Conservation (phyloP, 2,888 invertebrate genomes). For the Yponomeuta evonymella region DNA sequence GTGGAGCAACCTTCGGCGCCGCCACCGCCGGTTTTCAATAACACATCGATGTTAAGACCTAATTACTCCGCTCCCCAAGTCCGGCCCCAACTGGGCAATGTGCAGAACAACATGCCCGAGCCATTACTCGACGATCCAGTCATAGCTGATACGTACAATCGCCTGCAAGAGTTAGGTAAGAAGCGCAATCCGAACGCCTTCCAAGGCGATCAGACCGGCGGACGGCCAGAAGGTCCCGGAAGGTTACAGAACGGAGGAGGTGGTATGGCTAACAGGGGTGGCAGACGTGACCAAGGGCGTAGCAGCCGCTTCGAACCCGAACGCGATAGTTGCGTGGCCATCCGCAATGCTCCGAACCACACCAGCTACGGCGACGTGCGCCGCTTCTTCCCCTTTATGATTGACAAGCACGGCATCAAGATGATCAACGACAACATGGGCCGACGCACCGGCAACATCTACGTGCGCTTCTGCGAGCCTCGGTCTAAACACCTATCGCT, state of each 20-base stretch:
- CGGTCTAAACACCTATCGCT: conserved; percentile 84
- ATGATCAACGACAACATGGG: conserved; percentile 89
- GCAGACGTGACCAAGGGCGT: conserved; percentile 37
- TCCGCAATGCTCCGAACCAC: conserved; percentile 83
- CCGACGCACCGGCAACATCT: conserved; percentile 86
- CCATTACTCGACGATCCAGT: conserved; percentile 46
- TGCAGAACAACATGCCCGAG: conserved; percentile 26
- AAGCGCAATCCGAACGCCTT: conserved; percentile 78
- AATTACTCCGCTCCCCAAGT: conserved; percentile 15
- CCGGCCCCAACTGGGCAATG: conserved; percentile 34
- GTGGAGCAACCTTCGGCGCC: conserved; percentile 13
- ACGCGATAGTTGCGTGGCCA: conserved; percentile 79
- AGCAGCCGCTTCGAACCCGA: conserved; percentile 36
- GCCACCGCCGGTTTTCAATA: conserved; percentile 20
- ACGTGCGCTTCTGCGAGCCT: conserved; percentile 83
- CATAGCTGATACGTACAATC: conserved; percentile 50
- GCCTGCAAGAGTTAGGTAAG: conserved; percentile 68
- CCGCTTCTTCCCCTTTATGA: conserved; percentile 88
- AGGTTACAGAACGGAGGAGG: conserved; percentile 18
- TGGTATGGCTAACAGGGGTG: conserved; percentile 29
- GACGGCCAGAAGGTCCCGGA: conserved; percentile 24
- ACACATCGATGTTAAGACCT: conserved; percentile 22
- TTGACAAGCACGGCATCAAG: conserved; percentile 90
- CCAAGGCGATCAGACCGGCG: conserved; percentile 48
- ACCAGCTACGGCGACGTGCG: conserved; percentile 88